phyloP scores from a whole-genome alignment of 2,113 vertebrate genomes.

The Prionailurus bengalensis region DNA sequence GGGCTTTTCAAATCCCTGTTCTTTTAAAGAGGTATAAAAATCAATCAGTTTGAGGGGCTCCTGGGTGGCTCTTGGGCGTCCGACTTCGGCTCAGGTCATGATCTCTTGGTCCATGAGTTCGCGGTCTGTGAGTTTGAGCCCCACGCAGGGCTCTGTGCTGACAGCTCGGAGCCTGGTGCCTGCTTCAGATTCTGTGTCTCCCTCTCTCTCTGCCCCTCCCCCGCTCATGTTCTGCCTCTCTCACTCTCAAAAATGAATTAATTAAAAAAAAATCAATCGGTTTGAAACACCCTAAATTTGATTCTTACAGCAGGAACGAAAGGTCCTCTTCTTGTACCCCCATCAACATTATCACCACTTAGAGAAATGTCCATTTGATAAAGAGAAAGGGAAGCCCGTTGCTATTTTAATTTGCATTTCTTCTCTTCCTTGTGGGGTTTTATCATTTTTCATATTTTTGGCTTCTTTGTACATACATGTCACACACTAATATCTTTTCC shows the following conservation, averaged over 20 bases:
- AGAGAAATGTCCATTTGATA: neutral
- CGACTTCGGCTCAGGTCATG: too few relatives aligned
- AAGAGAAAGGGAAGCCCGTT: neutral
- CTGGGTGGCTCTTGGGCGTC: too few relatives aligned
- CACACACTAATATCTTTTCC: constrained; percentile 34
- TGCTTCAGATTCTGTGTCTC: too few relatives aligned
- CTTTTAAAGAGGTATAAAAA: constrained; percentile 68
- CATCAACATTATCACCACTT: neutral
- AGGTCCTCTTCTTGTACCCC: neutral
- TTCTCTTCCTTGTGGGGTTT: neutral
- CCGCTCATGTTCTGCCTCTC: too few relatives aligned
- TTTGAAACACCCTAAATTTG: constrained; percentile 55
- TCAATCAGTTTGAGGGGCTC: neutral
- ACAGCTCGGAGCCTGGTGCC: too few relatives aligned
- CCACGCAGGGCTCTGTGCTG: too few relatives aligned
- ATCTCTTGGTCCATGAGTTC: too few relatives aligned
- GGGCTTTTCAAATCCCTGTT: constrained; percentile 62
- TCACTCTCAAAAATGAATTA: too few relatives aligned
- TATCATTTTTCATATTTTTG: neutral
- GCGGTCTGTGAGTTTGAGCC: too few relatives aligned
- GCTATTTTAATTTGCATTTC: constrained; percentile 28
- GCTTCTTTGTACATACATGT: constrained; percentile 2
- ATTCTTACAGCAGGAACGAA: neutral
- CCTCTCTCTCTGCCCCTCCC: too few relatives aligned
- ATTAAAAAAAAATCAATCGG: constrained; percentile 17